A percentile compares a stretch with the other conserved stretches of the same genome.
Conservation (phyloP, 2,797 vertebrate species). For the Xyrichtys novacula region DNA sequence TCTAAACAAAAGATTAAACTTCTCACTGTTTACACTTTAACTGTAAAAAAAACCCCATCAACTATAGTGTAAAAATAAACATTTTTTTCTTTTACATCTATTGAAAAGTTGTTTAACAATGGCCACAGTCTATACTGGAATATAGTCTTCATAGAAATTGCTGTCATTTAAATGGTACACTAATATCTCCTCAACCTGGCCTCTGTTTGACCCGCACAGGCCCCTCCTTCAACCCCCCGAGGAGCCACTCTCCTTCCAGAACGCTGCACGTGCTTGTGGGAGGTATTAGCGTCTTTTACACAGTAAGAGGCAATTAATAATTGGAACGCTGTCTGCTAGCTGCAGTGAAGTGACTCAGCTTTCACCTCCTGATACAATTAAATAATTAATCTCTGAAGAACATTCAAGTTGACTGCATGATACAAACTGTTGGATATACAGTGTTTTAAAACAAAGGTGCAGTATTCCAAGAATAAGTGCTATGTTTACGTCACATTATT, state of each 20-base stretch:
- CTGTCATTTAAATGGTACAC: no score
- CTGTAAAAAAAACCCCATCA: not conserved
- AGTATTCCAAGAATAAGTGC: not conserved
- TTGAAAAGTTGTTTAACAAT: not conserved
- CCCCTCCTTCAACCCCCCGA: conserved; percentile 2
- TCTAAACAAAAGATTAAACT: not conserved
- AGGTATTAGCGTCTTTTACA: conserved; percentile 38
- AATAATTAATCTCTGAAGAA: conserved; percentile 10
- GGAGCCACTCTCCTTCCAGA: not conserved
- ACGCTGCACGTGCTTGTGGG: conserved; percentile 6
- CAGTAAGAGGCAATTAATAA: conserved; percentile 35
- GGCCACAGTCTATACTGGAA: not conserved
- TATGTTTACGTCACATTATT: not conserved
- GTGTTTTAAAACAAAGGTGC: conserved; percentile 1
- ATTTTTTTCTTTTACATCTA: not conserved
- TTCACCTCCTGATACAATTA: conserved; percentile 35
- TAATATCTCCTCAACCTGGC: not conserved
- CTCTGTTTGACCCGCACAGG: conserved; percentile 10
- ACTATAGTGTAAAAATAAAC: not conserved
- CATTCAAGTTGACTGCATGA: not conserved
- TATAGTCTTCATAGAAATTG: no score
- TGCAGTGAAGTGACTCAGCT: conserved; percentile 32
- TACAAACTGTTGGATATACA: not conserved
- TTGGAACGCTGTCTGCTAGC: conserved; percentile 34
- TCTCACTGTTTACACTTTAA: conserved; percentile 3